Evolutionary conservation across 2,113 vertebrate genomes (phyloP).

Genomic region (Passer domesticus): DNA sequence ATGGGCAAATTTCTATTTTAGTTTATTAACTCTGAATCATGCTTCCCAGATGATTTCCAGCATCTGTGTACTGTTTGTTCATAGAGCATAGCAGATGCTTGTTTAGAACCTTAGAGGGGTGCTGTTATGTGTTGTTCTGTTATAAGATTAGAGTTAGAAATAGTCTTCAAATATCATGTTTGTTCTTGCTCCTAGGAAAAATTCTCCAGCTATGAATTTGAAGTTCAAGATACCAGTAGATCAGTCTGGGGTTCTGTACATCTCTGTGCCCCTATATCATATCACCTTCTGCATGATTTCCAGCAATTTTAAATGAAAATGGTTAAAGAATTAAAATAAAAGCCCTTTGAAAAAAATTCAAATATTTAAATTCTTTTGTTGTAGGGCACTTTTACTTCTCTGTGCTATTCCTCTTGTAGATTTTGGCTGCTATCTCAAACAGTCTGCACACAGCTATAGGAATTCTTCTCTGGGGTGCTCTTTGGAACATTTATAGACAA

Average conservation of each 20-base stretch:
- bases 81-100: background rate
- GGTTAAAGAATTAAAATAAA: background rate
- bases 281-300: background rate
- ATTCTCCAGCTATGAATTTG: background rate
- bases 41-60: conserved; percentile 9
- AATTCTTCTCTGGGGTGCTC: background rate
- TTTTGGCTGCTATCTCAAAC: background rate
- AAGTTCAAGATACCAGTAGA: background rate
- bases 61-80: background rate
- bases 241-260: background rate
- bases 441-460: background rate
- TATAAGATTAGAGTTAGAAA: background rate
- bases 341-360: background rate
- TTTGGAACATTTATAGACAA: background rate
- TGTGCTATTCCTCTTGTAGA: background rate
- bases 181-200: background rate
- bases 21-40: background rate
- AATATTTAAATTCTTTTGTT: background rate
- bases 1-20: background rate
- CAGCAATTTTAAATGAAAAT: background rate
- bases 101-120: background rate
- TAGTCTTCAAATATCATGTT: background rate
- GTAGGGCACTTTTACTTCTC: background rate
- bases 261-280: background rate
- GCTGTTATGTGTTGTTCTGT: background rate